Percentiles rank a stretch among this genome's conserved stretches.
phyloP scores from a whole-genome alignment of 2,888 invertebrate species.

The Arctia plantaginis region DNA sequence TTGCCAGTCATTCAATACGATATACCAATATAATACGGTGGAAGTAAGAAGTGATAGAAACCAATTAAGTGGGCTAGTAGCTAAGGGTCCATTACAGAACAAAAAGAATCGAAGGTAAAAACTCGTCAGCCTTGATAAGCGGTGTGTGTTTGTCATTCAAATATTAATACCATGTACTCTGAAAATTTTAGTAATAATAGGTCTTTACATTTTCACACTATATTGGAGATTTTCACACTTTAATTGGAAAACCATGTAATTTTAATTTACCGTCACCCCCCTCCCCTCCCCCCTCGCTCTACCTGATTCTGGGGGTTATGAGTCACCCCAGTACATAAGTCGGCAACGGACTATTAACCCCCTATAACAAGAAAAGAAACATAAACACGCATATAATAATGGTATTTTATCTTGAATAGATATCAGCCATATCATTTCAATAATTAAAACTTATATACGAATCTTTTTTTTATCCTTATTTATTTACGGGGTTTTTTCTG shows the following conservation, averaged over 20 bases:
- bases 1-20: background rate
- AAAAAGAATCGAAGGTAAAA: background rate
- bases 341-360: too few relatives aligned
- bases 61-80: background rate
- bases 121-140: conserved; percentile 11
- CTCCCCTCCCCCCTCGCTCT: too few relatives aligned
- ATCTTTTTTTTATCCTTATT: conserved; percentile 2
- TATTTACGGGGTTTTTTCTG: too few relatives aligned
- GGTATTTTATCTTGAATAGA: background rate
- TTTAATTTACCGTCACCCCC: too few relatives aligned
- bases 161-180: background rate
- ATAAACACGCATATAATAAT: background rate
- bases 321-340: too few relatives aligned
- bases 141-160: background rate
- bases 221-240: too few relatives aligned
- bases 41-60: background rate
- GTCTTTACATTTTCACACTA: too few relatives aligned
- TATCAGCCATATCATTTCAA: background rate
- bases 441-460: background rate
- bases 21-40: background rate
- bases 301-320: too few relatives aligned
- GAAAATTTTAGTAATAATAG: background rate
- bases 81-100: conserved; percentile 5
- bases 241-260: too few relatives aligned
- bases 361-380: background rate